phyloP scores from a whole-genome alignment of 2,797 vertebrate genomes.

The Anableps anableps region DNA sequence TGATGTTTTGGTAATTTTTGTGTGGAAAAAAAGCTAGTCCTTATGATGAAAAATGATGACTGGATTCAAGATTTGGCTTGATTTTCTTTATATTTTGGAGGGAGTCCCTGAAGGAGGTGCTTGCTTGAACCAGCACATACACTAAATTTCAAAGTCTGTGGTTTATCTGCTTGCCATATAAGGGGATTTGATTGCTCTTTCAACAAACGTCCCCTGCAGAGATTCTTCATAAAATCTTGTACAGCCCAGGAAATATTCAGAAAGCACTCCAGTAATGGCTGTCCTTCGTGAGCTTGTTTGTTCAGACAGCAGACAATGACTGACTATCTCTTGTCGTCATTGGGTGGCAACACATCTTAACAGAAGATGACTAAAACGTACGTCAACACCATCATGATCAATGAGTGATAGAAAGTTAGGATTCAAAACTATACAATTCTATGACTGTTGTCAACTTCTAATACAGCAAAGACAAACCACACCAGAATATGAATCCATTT shows the following conservation, averaged over 20 bases:
- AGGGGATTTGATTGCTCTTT: constrained; percentile 41
- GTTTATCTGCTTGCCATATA: constrained; percentile 43
- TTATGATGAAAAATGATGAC: neutral
- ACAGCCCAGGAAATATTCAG: constrained; percentile 60
- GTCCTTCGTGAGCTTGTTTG: constrained; percentile 50
- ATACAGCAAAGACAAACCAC: constrained; percentile 26
- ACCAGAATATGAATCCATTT: constrained; percentile 25
- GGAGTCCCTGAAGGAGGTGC: neutral
- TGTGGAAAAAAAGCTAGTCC: neutral
- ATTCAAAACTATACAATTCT: constrained; percentile 21
- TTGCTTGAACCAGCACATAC: neutral
- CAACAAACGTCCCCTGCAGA: constrained; percentile 39
- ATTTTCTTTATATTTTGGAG: neutral
- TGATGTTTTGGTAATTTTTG: neutral
- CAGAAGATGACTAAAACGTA: constrained; percentile 13
- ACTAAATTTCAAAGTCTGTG: constrained; percentile 11
- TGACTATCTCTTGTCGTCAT: constrained; percentile 41
- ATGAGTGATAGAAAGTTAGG: constrained; percentile 33
- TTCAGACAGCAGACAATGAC: constrained; percentile 46
- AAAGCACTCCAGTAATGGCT: constrained; percentile 53
- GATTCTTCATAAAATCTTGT: constrained; percentile 67
- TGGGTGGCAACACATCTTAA: constrained; percentile 38
- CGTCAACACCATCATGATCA: constrained; percentile 2
- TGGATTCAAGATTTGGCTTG: neutral
- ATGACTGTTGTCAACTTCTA: constrained; percentile 4